Evolutionary conservation across 2,888 invertebrate genomes (phyloP), one percentile per base, ranked within the genome.

Genomic region (Orthosia gothica): DNA sequence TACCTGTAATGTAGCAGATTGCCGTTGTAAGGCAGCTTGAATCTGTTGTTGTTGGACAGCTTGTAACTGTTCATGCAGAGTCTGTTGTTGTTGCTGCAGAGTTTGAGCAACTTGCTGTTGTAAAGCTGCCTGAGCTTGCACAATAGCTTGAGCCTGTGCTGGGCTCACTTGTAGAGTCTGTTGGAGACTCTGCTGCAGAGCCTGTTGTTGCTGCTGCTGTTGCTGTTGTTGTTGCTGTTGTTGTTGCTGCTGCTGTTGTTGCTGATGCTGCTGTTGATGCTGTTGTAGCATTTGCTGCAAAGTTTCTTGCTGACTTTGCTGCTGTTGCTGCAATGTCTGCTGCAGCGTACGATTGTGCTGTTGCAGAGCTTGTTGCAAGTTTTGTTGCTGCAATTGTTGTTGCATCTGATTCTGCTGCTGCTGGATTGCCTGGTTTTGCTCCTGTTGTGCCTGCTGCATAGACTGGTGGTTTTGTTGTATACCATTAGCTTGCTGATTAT

Each of bases 21-120:
- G 96, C 61, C 95, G 84, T 86, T 96, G 96, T 79, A 96, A 89
- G 59, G 95, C 96, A 85, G 95, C 96, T 87, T 96, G 96, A 65
- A 96, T 96, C 84, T 96, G 96, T 86, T 96, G 96, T 87, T 96
- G 96, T 75, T 96, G 96, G 1, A 95, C 96, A 9, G 94, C 96
- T 88, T 96, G 96, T 75, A 96, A 89, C 85, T 95, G 96, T 67
- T 96, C 96, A 85, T 96, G 96, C 91, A 96, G 86, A 55, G 93
- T 92, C 80, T 95, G 96, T 76, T 95, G 95, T 77, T 96, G 96
- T 81, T 96, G 96, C 86, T 97, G 96, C 89, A 96, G 83, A 5
- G 94, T 90, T 84, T 96, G 95, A 4, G 95, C 95, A 45, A 96
- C 96, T 88, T 96, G 96, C 52, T 96, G 96, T 83, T 96, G 96